phyloP scores from a whole-genome alignment of 2,113 vertebrate genomes.

The Centropus unirufus region DNA sequence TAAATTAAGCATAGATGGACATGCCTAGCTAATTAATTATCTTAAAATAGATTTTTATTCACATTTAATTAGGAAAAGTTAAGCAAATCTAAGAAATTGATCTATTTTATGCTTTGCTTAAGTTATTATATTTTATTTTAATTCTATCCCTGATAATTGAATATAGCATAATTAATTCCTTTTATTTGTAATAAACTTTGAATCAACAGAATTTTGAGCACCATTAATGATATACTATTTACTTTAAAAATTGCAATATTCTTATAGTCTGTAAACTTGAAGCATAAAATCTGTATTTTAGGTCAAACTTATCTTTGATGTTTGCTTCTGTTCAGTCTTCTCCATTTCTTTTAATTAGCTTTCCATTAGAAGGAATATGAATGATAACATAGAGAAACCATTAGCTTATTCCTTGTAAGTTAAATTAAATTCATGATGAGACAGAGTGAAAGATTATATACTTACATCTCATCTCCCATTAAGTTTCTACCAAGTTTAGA shows the following conservation, averaged over 20 bases:
- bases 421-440: constrained; percentile 1
- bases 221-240: not conserved
- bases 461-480: not conserved
- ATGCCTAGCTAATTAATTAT: not conserved
- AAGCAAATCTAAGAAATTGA: not conserved
- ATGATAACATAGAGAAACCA: not conserved
- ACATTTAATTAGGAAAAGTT: not conserved
- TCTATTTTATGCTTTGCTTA: not conserved
- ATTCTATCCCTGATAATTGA: not conserved
- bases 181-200: not conserved
- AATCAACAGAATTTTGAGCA: not conserved
- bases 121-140: not conserved
- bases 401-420: not conserved
- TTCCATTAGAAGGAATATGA: not conserved
- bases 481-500: not conserved
- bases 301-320: not conserved
- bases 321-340: not conserved
- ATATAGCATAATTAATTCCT: not conserved
- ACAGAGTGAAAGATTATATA: not conserved
- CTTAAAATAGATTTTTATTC: not conserved
- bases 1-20: too few relatives aligned
- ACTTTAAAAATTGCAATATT: not conserved
- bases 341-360: not conserved
- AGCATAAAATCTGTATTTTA: not conserved
- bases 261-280: not conserved